These are phyloP conservation scores for Riparia riparia DNA, from an alignment of 2,113 vertebrate genomes.

Conservation along the genomic window DNA sequence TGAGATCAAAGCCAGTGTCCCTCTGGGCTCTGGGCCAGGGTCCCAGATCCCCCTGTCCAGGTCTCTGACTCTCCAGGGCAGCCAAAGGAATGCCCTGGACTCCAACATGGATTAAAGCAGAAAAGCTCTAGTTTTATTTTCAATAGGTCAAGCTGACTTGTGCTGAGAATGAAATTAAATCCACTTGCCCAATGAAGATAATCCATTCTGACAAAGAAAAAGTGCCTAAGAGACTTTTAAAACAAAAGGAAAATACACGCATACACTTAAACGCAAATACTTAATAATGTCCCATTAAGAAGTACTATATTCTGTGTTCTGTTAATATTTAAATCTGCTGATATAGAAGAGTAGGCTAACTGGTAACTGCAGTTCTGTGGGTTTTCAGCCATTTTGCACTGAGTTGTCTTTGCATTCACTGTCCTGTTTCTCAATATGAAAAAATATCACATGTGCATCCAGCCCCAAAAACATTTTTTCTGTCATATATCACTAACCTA, in stretches of 20 bases:
- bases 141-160: neutral
- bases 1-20: no score
- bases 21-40: no score
- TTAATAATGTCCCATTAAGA: neutral
- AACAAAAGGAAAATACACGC: neutral
- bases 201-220: neutral
- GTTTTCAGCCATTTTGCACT: neutral
- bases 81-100: no score
- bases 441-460: neutral
- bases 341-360: neutral
- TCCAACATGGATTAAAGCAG: neutral
- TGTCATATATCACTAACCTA: neutral
- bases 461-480: neutral
- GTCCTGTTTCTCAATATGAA: neutral
- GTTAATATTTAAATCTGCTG: neutral
- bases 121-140: neutral
- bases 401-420: neutral
- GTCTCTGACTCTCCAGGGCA: no score
- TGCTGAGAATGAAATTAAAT: neutral
- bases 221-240: neutral
- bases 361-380: neutral
- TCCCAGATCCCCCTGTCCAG: no score
- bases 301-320: neutral
- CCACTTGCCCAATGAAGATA: neutral
- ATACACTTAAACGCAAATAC: neutral